phyloP scores from a whole-genome alignment of 1,140 invertebrate genomes.

The Subanguina moxae region DNA sequence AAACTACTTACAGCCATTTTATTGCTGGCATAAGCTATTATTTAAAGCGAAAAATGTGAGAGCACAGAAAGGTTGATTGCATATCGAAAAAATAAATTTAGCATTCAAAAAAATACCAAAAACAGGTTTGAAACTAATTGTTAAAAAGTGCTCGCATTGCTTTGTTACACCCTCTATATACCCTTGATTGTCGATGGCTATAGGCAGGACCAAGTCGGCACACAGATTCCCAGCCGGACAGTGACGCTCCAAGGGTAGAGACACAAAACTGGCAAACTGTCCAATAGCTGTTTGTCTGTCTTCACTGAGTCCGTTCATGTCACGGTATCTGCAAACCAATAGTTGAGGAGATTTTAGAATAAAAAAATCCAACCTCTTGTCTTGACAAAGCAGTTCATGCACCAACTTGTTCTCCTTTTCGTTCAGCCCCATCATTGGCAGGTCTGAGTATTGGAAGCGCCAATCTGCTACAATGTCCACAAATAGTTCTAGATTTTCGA shows the following conservation, averaged over 20 bases:
- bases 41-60: too few relatives aligned
- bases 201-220: not conserved
- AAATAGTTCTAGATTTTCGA: slow-evolving; percentile 90
- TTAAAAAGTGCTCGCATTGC: too few relatives aligned
- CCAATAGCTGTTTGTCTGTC: slow-evolving; percentile 20
- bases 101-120: too few relatives aligned
- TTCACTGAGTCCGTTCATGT: slow-evolving; percentile 23
- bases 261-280: slow-evolving; percentile 23
- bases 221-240: slow-evolving; percentile 19
- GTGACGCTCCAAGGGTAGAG: slow-evolving; percentile 21
- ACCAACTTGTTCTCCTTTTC: slow-evolving; percentile 25
- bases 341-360: not conserved
- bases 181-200: slow-evolving; percentile 6
- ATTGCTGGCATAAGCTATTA: too few relatives aligned
- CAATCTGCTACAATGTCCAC: slow-evolving; percentile 31
- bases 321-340: slow-evolving; percentile 13
- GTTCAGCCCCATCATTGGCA: slow-evolving; percentile 19
- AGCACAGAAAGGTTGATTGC: too few relatives aligned
- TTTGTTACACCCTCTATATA: too few relatives aligned
- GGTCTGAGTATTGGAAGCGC: slow-evolving; percentile 13
- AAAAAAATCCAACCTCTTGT: slow-evolving; percentile 5
- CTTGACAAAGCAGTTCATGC: slow-evolving; percentile 8
- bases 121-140: too few relatives aligned
- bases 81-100: too few relatives aligned
- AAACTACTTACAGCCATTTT: too few relatives aligned